Evolutionary conservation across 2,888 invertebrate species (phyloP).

Genomic region (Drosophila suboccidentalis): DNA sequence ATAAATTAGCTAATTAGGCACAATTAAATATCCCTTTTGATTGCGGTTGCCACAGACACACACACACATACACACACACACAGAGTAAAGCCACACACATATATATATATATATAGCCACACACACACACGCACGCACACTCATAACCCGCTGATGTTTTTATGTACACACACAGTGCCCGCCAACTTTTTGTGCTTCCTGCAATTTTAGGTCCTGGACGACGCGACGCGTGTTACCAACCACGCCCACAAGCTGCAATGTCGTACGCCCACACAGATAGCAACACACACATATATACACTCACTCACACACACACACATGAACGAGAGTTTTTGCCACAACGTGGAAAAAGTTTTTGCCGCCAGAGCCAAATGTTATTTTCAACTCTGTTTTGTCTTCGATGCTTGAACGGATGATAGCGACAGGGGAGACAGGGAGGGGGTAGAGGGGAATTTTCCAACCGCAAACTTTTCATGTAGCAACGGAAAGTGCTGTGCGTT

Average conservation of each 20-base stretch:
- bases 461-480: conserved; percentile 78
- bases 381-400: conserved; percentile 74
- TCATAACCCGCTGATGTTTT: conserved; percentile 57
- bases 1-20: conserved; percentile 80
- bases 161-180: conserved; percentile 48
- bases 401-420: background rate
- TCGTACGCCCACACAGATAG: conserved; percentile 62
- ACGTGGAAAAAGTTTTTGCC: conserved; percentile 75
- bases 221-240: conserved; percentile 61
- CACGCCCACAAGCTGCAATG: conserved; percentile 70
- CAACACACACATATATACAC: conserved; percentile 27
- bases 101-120: background rate
- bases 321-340: conserved; percentile 66
- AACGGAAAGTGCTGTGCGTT: conserved; percentile 65
- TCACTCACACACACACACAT: conserved; percentile 25
- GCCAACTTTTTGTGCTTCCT: conserved; percentile 64
- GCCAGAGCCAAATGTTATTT: conserved; percentile 75
- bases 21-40: conserved; percentile 80
- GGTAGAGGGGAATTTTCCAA: conserved; percentile 59
- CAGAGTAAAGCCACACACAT: background rate
- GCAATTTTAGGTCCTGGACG: conserved; percentile 70
- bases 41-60: conserved; percentile 65
- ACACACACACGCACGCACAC: conserved; percentile 23
- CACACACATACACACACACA: conserved; percentile 11
- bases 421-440: background rate